Evolutionary conservation across 2,113 vertebrate species (phyloP).

Genomic region (Pelusios castaneus): DNA sequence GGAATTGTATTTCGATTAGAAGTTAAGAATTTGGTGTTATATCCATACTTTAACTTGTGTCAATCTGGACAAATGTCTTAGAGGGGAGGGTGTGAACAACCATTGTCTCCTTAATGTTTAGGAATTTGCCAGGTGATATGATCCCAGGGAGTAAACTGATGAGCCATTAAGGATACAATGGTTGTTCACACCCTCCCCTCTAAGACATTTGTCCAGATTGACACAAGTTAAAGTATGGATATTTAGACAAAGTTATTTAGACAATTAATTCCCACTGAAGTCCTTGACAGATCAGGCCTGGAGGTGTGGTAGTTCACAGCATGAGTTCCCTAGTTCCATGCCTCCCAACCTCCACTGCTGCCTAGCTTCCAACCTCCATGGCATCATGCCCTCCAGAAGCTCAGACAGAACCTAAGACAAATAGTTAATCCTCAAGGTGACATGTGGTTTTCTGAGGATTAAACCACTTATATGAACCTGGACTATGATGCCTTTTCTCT

Average conservation of each 20-base stretch:
- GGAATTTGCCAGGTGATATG: too few relatives aligned
- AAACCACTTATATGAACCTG: not conserved
- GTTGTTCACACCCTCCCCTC: too few relatives aligned
- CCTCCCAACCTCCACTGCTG: not conserved
- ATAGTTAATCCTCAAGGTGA: not conserved
- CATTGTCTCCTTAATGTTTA: too few relatives aligned
- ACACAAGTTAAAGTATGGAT: too few relatives aligned
- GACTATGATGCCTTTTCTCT: fast-evolving
- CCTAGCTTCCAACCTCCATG: not conserved
- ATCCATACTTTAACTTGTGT: too few relatives aligned
- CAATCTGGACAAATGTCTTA: too few relatives aligned
- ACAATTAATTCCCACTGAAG: not conserved
- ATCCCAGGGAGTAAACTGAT: too few relatives aligned
- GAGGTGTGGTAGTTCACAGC: not conserved
- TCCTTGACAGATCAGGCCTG: not conserved
- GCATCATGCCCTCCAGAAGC: not conserved
- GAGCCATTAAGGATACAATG: too few relatives aligned
- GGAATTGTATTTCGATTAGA: too few relatives aligned
- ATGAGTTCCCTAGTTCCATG: not conserved
- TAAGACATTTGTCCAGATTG: too few relatives aligned
- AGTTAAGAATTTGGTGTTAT: too few relatives aligned
- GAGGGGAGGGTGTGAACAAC: too few relatives aligned
- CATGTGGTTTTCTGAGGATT: not conserved
- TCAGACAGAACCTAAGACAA: not conserved
- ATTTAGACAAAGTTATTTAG: not conserved